Conservation (phyloP, 2,888 invertebrate species). For the Endomychus coccineus region DNA sequence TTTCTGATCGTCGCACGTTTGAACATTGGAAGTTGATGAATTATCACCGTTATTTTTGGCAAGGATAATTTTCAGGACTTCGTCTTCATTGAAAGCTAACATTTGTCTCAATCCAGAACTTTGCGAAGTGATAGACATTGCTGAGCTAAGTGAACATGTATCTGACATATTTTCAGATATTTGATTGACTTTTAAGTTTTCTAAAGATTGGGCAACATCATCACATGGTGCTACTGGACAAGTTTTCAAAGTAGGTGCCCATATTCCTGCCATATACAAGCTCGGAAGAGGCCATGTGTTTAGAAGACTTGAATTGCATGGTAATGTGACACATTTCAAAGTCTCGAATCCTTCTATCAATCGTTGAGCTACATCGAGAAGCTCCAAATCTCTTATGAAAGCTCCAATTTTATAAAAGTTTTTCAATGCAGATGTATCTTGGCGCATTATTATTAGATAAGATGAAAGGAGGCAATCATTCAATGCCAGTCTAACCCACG, state of each 20-base stretch:
- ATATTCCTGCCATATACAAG: constrained; percentile 74
- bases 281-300: constrained; percentile 86
- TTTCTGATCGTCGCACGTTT: constrained; percentile 13
- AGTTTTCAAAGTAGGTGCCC: constrained; percentile 71
- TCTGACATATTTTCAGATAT: constrained; percentile 34
- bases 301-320: constrained; percentile 76
- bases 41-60: constrained; percentile 40
- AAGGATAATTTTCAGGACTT: constrained; percentile 63
- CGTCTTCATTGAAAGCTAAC: constrained; percentile 59
- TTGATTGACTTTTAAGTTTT: constrained; percentile 22
- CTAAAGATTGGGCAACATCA: constrained; percentile 61
- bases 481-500: constrained; percentile 83
- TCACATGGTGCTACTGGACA: constrained; percentile 67
- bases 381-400: constrained; percentile 75
- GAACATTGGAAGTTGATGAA: constrained; percentile 17
- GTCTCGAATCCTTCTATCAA: constrained; percentile 71
- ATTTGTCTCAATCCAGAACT: constrained; percentile 47
- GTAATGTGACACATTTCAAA: constrained; percentile 64
- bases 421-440: constrained; percentile 67
- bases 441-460: constrained; percentile 73
- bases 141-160: constrained; percentile 38
- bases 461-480: constrained; percentile 85
- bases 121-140: constrained; percentile 42
- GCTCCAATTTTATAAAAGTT: constrained; percentile 78
- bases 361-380: constrained; percentile 68